phyloP scores from a whole-genome alignment of 2,888 invertebrate species.

The Tanaodytes sp. region DNA sequence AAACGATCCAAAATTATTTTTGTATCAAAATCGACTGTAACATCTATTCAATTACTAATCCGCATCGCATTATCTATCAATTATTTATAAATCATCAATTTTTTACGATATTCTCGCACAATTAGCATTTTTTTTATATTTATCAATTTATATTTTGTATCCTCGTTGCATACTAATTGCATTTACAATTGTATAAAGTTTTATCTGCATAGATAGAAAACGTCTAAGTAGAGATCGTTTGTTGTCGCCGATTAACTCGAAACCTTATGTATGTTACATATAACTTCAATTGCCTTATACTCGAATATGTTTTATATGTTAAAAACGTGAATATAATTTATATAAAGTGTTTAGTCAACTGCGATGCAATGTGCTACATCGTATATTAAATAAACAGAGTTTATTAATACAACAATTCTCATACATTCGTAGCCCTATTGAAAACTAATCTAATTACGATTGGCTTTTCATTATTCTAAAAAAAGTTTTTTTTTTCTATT shows the following conservation, averaged over 20 bases:
- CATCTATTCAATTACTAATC: conserved; percentile 2
- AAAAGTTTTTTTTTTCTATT: too few species aligned
- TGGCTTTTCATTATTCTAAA: too few species aligned
- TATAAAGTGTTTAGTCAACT: conserved; percentile 21
- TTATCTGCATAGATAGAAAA: too few species aligned
- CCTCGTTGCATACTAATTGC: conserved; percentile 13
- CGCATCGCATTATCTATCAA: conserved; percentile 20
- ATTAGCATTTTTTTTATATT: conserved; percentile 3
- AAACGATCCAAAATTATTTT: conserved; percentile 21
- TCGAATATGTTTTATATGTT: conserved; percentile 1
- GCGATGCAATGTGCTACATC: conserved; percentile 18
- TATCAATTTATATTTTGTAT: background rate
- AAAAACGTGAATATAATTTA: conserved; percentile 41
- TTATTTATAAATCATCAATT: background rate
- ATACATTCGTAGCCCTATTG: conserved; percentile 20
- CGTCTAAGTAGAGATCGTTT: too few species aligned
- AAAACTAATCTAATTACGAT: conserved; percentile 7
- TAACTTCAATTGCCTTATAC: too few species aligned
- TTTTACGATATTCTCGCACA: conserved; percentile 1
- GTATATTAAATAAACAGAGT: conserved; percentile 28
- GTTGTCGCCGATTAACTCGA: too few species aligned
- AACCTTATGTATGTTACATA: background rate
- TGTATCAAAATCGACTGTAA: conserved; percentile 13
- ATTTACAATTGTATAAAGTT: conserved; percentile 27
- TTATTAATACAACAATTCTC: conserved; percentile 20